A percentile compares a stretch with the other conserved stretches of the same genome.
Conservation (phyloP, 2,113 vertebrate species). For the Chascanopsetta lugubris region DNA sequence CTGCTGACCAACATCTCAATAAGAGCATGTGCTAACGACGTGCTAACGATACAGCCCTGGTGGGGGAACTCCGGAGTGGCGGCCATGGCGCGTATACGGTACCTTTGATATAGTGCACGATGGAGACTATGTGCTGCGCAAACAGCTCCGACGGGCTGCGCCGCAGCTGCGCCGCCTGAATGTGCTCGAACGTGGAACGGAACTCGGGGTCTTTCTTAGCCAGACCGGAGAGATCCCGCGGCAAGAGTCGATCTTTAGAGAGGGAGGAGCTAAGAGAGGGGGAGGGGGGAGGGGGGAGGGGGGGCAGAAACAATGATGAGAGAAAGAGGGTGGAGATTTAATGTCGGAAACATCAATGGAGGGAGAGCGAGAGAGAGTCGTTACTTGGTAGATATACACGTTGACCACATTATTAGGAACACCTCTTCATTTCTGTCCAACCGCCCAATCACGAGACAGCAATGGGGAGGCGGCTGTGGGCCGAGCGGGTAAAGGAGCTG, state of each 20-base stretch:
- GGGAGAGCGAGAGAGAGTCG: too few relatives aligned
- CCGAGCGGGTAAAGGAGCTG: too few relatives aligned
- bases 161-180: slow-evolving; percentile 91
- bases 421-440: too few relatives aligned
- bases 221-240: slow-evolving; percentile 88
- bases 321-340: neutral
- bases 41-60: too few relatives aligned
- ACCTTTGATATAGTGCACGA: slow-evolving; percentile 99
- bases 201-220: slow-evolving; percentile 94
- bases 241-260: slow-evolving; percentile 88
- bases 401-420: too few relatives aligned
- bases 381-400: too few relatives aligned
- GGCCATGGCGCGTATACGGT: slow-evolving; percentile 31
- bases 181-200: slow-evolving; percentile 96
- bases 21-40: too few relatives aligned
- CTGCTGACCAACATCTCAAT: too few relatives aligned
- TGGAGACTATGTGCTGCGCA: slow-evolving; percentile 96
- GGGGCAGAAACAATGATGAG: neutral
- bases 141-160: slow-evolving; percentile 94
- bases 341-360: neutral
- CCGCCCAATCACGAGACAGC: too few relatives aligned
- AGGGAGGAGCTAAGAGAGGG: slow-evolving; percentile 83
- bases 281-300: neutral
- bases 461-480: too few relatives aligned
- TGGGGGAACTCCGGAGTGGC: too few relatives aligned